A percentile compares a stretch with the other conserved stretches of the same genome.
phyloP scores from a whole-genome alignment of 2,888 invertebrate genomes.

The Calephelis perditalis region DNA sequence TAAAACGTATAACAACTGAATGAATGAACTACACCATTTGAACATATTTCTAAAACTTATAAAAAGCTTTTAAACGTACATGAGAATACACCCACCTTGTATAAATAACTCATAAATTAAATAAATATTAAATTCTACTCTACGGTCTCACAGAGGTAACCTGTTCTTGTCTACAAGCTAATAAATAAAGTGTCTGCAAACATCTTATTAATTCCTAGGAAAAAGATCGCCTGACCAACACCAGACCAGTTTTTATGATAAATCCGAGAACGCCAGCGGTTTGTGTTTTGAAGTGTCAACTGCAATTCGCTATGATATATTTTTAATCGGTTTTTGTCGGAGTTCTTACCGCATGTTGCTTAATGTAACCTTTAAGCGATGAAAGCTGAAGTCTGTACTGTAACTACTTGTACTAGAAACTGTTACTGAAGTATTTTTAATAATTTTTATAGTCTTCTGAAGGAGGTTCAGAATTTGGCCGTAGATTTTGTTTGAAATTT shows the following conservation, averaged over 20 bases:
- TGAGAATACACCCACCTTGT: conserved; percentile 47
- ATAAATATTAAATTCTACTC: conserved; percentile 40
- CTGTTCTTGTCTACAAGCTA: conserved; percentile 33
- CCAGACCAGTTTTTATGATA: conserved; percentile 26
- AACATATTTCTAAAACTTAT: too few relatives aligned
- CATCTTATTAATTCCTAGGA: conserved; percentile 42
- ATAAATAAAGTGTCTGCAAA: conserved; percentile 40
- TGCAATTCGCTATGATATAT: conserved; percentile 19
- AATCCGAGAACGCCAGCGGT: conserved; percentile 19
- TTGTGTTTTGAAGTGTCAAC: conserved; percentile 25
- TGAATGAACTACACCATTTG: too few relatives aligned
- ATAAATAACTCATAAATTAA: conserved; percentile 54
- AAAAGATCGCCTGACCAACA: conserved; percentile 24
- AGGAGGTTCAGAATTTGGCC: too few relatives aligned
- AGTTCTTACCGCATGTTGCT: conserved; percentile 16
- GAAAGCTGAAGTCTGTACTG: background rate
- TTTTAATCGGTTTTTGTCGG: conserved; percentile 15
- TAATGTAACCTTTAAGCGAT: conserved; percentile 2
- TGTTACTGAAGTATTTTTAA: too few relatives aligned
- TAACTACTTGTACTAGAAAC: too few relatives aligned
- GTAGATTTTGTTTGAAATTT: too few relatives aligned
- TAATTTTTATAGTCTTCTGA: too few relatives aligned
- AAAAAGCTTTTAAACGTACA: conserved; percentile 14
- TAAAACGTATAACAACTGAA: too few relatives aligned
- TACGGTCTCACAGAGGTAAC: conserved; percentile 25